Conservation (phyloP, 2,113 vertebrate species). For the Pachycephala philippinensis region DNA sequence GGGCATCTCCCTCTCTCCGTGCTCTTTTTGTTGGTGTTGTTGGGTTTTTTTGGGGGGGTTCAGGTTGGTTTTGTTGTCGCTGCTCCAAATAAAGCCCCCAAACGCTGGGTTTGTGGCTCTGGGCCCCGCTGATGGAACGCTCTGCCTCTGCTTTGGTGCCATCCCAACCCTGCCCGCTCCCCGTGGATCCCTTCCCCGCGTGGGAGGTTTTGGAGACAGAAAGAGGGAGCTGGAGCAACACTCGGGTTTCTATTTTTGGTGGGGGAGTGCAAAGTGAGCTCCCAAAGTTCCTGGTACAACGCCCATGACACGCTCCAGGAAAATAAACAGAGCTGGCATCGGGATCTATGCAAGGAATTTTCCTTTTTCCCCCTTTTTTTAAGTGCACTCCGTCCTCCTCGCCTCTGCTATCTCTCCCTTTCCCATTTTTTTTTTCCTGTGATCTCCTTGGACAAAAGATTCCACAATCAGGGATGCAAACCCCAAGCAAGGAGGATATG, state of each 20-base stretch:
- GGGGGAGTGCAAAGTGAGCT: background rate
- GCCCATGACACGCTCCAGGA: background rate
- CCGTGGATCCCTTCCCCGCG: background rate
- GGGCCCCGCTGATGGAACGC: background rate
- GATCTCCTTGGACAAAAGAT: constrained; percentile 53
- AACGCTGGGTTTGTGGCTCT: rapidly evolving
- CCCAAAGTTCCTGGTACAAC: background rate
- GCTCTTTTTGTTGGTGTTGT: background rate
- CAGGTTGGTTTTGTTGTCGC: background rate
- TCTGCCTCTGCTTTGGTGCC: background rate
- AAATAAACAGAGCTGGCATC: constrained; percentile 37
- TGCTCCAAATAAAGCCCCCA: background rate
- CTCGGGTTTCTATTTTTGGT: rapidly evolving
- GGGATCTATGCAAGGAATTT: background rate
- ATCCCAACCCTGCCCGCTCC: background rate
- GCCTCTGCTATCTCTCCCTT: background rate
- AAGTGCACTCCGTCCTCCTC: background rate
- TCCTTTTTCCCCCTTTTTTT: background rate
- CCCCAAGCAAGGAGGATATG: constrained; percentile 15
- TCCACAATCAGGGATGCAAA: constrained; percentile 22
- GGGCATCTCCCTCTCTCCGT: background rate
- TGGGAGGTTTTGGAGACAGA: background rate
- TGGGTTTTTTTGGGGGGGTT: background rate
- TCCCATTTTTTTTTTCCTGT: background rate
- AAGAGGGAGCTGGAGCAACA: background rate